Evolutionary conservation across 2,888 invertebrate species (phyloP), one percentile per base, ranked within the genome.

Genomic region (Drosophila prostipennis): DNA sequence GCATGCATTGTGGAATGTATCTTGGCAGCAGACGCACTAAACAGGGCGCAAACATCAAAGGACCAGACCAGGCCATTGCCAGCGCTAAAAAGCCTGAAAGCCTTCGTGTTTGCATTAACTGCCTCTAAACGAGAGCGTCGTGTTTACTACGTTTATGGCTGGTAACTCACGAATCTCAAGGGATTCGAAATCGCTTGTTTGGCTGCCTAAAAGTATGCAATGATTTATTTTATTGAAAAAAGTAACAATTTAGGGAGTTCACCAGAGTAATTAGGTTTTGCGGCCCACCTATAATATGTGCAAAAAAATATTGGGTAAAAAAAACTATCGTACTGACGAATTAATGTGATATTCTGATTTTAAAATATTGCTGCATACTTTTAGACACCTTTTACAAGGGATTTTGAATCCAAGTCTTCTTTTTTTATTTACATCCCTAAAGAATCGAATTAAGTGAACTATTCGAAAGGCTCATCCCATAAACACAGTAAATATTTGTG

Each of bases 31-130:
- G 64, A 64, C 51, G 65, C 68, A 68, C 54, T 34, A 54, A 65
- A 54, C 68, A 49, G 58, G 13, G 14, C 40, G n/a, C 23, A 32
- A 63, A 72, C 68, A 72, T 74, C 72, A 72, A 74, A 71, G 49
- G 63, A 69, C 85, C 67, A 67, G 87, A 77, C 81, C 85, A 74
- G 81, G 85, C 78, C 85, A 81, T 72, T 82, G 83, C 63, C 72
- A 55, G 48, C 48, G 19, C 61, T 70, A 53, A 72, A 72, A 72
- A 54, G 63, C 40, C 72, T 55, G 57, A 57, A 57, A 57, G 56
- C 39, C 56, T 48, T 73, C 64, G 70, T 72, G 70, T 60, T 73
- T 73, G 74, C 53, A 48, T 64, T 53, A 74, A 60, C 74, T 74
- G 59, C 60, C 67, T 48, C 56, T 36, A 45, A 60, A 69, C 60